Evolutionary conservation across 2,888 invertebrate species (phyloP), one percentile per base, ranked within the genome.

Genomic region (Mongoloraphidia duomilia): DNA sequence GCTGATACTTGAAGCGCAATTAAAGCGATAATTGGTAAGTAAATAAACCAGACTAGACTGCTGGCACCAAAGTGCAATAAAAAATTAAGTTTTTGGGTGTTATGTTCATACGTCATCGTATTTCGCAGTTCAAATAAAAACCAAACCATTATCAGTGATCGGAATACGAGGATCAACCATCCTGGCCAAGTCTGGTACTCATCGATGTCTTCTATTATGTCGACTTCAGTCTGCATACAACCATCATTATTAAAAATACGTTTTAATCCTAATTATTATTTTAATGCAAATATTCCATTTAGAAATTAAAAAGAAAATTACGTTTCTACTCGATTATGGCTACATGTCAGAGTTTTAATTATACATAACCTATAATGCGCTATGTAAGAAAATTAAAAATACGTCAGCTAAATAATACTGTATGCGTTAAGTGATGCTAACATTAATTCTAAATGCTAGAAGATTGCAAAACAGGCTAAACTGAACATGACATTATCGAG

Each of bases 161-260:
- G 76, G 56, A 96, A 80, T 34, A 85, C 80, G 1, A 97, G 76
- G 53, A 95, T 91, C 54, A 95, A 76, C 85, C 93, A 93, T 6
- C 96, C 96, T 0, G 96, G 95, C 91, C 93, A 93, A 0, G 95
- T 94, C 69, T 95, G 93, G 70, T 94, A 97, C 63, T 96, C 93
- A 63, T 95, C 95, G 48, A 92, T 87, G 64, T 96, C 95, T 65
- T 93, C 92, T 58, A 95, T 87, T 45, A 92, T 89, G 65, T 96
- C 93, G 39, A 96, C 88, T 71, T 94, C 95, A 52, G 90, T 91
- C 94, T 95, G 66, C 50, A 73, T 26, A 26, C 26, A 26, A 26
- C 6, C 26, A 26, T 6, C 26, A 26, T 26, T 6, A 26, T 26
- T 26, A 26, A 26, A 26, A 26, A 26, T 5, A 26, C 26, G 26